Evolutionary conservation across 1,140 invertebrate species (phyloP).

Genomic region (Procambarus virginalis): DNA sequence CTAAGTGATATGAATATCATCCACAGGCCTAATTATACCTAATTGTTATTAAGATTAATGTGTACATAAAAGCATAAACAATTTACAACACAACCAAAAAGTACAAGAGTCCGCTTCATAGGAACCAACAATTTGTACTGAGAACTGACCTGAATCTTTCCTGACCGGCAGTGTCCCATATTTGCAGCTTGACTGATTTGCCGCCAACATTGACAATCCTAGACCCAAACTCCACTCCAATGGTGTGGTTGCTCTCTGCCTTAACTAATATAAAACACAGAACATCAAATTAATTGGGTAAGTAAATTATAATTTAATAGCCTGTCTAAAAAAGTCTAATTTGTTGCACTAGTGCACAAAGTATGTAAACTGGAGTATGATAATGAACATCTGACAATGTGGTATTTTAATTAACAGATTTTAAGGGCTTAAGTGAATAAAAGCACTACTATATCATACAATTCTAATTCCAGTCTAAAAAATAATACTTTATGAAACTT

Average conservation of each 20-base stretch:
- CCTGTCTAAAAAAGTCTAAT: too few species aligned
- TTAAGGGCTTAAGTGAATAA: too few species aligned
- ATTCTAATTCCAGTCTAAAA: too few species aligned
- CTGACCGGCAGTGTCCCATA: slow-evolving; percentile 88
- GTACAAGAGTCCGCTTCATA: not conserved
- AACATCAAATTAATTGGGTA: not conserved
- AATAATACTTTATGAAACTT: too few species aligned
- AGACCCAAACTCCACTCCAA: slow-evolving; percentile 90
- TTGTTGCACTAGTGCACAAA: too few species aligned
- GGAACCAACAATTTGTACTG: not conserved
- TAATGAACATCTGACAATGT: too few species aligned
- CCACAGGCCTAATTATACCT: too few species aligned
- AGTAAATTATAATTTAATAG: not conserved
- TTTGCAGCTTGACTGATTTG: slow-evolving; percentile 88
- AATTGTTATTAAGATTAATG: too few species aligned
- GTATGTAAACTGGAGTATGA: too few species aligned
- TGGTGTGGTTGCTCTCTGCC: slow-evolving; percentile 87
- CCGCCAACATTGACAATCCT: slow-evolving; percentile 89
- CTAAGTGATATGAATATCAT: too few species aligned
- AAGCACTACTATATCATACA: too few species aligned
- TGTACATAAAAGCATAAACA: not conserved
- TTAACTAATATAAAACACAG: slow-evolving; percentile 78
- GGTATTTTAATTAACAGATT: too few species aligned
- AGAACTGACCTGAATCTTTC: slow-evolving; percentile 79
- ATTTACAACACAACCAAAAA: not conserved